Percentiles rank a stretch among this genome's conserved stretches.
phyloP scores from a whole-genome alignment of 2,113 vertebrate species.

The Petroica traversi region DNA sequence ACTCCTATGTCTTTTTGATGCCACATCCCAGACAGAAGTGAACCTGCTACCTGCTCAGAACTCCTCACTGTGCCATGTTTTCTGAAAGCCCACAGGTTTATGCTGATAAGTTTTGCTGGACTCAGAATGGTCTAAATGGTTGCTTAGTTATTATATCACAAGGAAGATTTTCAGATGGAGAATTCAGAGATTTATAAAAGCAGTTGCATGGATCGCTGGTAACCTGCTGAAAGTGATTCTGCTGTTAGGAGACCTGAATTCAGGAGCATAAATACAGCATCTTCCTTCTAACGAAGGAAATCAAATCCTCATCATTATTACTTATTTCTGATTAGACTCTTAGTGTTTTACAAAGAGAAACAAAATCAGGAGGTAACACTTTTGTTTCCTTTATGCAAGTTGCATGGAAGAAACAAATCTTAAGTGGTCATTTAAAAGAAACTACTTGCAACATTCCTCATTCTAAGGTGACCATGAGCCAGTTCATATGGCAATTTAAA shows the following conservation, averaged over 20 bases:
- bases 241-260: not conserved
- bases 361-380: not conserved
- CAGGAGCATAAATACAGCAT: not conserved
- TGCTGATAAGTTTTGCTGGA: not conserved
- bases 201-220: not conserved
- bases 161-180: not conserved
- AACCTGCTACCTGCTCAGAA: not conserved
- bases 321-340: not conserved
- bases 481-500: not conserved
- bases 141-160: not conserved
- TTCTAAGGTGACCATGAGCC: not conserved
- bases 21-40: not conserved
- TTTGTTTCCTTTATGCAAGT: not conserved
- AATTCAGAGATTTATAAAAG: not conserved
- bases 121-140: not conserved
- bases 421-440: not conserved
- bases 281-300: not conserved
- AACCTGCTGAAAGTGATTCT: not conserved
- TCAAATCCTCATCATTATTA: not conserved
- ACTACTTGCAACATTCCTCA: fast-evolving
- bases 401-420: not conserved
- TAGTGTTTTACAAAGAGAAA: not conserved
- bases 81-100: not conserved
- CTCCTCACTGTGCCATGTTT: not conserved
- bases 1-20: not conserved